Conservation (phyloP, 92 coral and sea anemone species). For the Virgularia gustaviana region DNA sequence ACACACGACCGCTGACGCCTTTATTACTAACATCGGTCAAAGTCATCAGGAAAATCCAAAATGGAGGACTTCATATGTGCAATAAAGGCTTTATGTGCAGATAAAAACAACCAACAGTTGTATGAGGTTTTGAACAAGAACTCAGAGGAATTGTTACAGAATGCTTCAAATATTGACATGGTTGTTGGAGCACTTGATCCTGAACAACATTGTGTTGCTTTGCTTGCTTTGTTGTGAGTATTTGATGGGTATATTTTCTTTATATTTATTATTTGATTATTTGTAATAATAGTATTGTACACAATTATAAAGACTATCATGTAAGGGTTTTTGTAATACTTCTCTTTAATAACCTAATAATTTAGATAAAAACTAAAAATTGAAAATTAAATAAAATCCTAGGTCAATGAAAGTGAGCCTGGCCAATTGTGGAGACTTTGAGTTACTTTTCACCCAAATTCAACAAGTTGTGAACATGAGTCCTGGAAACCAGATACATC, state of each 20-base stretch:
- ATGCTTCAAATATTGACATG: constrained; percentile 86
- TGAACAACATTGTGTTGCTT: constrained; percentile 94
- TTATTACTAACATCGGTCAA: too few species aligned
- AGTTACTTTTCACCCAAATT: constrained; percentile 82
- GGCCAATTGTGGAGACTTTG: constrained; percentile 94
- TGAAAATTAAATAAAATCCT: too few species aligned
- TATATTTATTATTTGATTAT: too few species aligned
- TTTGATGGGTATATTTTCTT: too few species aligned
- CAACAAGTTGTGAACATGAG: constrained; percentile 88
- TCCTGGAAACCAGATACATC: constrained; percentile 86
- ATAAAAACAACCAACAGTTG: constrained; percentile 80
- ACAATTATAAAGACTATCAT: neutral
- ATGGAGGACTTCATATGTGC: constrained; percentile 98
- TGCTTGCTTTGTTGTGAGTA: constrained; percentile 89
- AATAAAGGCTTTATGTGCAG: constrained; percentile 89
- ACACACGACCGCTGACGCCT: too few species aligned
- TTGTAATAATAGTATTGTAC: neutral
- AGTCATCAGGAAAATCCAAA: too few species aligned
- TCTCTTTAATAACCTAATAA: too few species aligned
- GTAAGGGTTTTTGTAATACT: too few species aligned
- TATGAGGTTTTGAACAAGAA: constrained; percentile 88
- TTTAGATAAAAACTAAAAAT: neutral
- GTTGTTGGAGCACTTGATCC: constrained; percentile 95
- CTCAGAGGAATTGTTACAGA: constrained; percentile 68
- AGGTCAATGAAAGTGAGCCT: constrained; percentile 76